Evolutionary conservation across 2,113 vertebrate species (phyloP).

Genomic region (Protobothrops mucrosquamatus): DNA sequence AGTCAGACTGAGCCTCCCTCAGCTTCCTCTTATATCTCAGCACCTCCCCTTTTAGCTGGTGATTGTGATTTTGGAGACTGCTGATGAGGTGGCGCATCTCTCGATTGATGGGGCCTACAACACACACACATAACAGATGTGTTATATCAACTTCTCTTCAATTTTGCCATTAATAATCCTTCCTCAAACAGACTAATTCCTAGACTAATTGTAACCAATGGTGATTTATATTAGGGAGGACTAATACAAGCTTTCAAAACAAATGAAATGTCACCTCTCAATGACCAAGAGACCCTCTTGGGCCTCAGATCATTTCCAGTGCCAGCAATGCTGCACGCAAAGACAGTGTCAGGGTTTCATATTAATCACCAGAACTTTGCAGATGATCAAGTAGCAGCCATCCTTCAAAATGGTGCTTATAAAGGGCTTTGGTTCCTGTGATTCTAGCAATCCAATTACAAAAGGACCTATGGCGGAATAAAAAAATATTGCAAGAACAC

Average conservation of each 20-base stretch:
- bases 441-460: too few species aligned
- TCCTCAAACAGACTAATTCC: not conserved
- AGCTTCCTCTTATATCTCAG: slow-evolving; percentile 88
- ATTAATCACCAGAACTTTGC: not conserved
- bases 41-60: slow-evolving; percentile 96
- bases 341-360: not conserved
- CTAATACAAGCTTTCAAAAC: not conserved
- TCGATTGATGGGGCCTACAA: slow-evolving; percentile 90
- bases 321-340: not conserved
- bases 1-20: slow-evolving; percentile 87
- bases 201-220: not conserved
- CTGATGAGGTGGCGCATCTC: slow-evolving; percentile 98
- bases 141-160: not conserved
- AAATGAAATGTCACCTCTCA: not conserved
- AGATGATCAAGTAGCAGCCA: not conserved
- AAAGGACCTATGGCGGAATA: not conserved
- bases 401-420: not conserved
- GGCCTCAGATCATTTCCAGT: not conserved
- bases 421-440: not conserved
- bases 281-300: not conserved
- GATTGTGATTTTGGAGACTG: slow-evolving; percentile 96
- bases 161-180: not conserved
- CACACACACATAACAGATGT: not conserved
- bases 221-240: not conserved
- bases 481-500: not conserved